Base-by-base conservation (phyloP, 2,113 vertebrate genomes). In the Nothoprocta pentlandii region DNA sequence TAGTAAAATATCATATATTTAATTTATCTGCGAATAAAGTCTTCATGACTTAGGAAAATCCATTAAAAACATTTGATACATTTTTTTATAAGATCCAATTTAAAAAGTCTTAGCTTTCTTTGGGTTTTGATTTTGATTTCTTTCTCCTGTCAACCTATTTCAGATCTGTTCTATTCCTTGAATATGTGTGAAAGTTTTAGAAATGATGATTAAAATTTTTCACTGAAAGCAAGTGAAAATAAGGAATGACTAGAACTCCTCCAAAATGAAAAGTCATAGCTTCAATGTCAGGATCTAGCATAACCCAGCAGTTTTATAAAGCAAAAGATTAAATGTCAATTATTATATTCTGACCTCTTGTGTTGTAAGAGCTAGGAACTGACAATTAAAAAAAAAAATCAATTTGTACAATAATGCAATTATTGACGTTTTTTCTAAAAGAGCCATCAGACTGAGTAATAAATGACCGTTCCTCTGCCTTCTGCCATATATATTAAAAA, bases 401-500 rank as follows among this genome's bases (percentile, higher is more conserved):
- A 4, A 25, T 73, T 62, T 85, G 39, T 47, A 70, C 20, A 39
- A 19, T 83, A 85, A 89, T 73, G 10, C 19, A n/a, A 3, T 2
- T 74, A 85, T 87, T 94, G 63, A 82, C 82, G 82, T 46, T 76
- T 68, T 3, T 80, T 91, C 36, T 51, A 46, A 85, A 91, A 63
- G 15, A 91, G 74, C 12, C 34, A 79, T 14, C 67, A 1, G 9
- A 32, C 36, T 32, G 58, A 12, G 8, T 32, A 80, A 92, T 63
- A 85, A 89, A 85, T 53, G 4, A n/a, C 12, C 16, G 11, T 28
- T 86, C n/a, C 6, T 92, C 20, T 87, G 49, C 23, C 21, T 5
- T 92, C 30, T 58, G 13, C 10, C 21, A 39, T 22, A 28, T 12
- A 30, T 4, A 53, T 66, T n/a, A 16, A 51, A 78, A 34, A 6